Percentiles rank a stretch among this genome's conserved stretches.
phyloP scores from a whole-genome alignment of 2,797 vertebrate species.

The Todus mexicanus region DNA sequence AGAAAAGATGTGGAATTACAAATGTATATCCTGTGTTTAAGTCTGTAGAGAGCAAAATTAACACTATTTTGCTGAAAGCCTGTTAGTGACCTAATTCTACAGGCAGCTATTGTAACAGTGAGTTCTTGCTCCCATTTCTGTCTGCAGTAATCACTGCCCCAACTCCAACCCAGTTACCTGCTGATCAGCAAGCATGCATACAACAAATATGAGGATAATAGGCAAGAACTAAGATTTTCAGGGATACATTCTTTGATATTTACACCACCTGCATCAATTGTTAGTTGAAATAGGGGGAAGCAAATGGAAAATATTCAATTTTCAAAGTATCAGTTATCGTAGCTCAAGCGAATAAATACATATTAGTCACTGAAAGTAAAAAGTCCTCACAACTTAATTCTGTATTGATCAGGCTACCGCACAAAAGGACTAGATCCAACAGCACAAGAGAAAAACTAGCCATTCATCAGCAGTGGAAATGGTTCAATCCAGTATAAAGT shows the following conservation, averaged over 20 bases:
- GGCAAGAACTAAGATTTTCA: neutral
- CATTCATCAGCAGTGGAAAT: neutral
- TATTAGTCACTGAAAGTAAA: neutral
- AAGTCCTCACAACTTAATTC: neutral
- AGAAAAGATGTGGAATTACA: neutral
- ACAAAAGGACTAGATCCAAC: neutral
- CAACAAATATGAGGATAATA: neutral
- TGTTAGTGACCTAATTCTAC: neutral
- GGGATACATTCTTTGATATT: neutral
- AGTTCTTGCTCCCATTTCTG: neutral
- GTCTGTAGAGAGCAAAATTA: neutral
- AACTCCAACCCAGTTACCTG: neutral
- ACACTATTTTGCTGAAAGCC: neutral
- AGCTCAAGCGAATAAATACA: neutral
- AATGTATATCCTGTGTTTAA: neutral
- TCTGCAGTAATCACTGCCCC: neutral
- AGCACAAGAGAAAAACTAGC: neutral
- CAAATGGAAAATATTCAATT: neutral
- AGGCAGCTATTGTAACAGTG: neutral
- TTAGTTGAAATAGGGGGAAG: neutral
- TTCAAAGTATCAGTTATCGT: neutral
- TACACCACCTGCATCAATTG: neutral
- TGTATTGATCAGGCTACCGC: neutral
- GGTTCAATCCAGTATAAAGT: neutral
- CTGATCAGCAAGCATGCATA: neutral